phyloP scores from a whole-genome alignment of 2,797 vertebrate species.

The Lophius americanus region DNA sequence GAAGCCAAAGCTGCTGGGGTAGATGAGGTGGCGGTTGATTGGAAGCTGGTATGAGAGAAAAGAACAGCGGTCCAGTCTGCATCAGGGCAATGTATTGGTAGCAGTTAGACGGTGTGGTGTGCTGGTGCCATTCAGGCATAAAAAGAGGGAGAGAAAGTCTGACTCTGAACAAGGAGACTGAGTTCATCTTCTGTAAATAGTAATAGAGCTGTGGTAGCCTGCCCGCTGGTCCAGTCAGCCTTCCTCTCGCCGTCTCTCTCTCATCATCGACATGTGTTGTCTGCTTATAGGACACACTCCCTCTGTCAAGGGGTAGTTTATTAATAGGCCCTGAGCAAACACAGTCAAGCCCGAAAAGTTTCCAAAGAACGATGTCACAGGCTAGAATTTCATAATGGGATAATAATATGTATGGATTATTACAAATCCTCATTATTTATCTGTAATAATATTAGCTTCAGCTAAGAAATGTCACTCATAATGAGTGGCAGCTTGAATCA shows the following conservation, averaged over 20 bases:
- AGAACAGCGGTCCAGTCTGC: slow-evolving; percentile 37
- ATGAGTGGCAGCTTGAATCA: slow-evolving; percentile 63
- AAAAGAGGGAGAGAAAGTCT: slow-evolving; percentile 9
- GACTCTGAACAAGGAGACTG: slow-evolving; percentile 44
- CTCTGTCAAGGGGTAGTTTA: slow-evolving; percentile 78
- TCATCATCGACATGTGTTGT: slow-evolving; percentile 78
- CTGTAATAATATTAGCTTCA: slow-evolving; percentile 71
- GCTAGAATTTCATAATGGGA: slow-evolving; percentile 81
- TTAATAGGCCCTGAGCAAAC: slow-evolving; percentile 83
- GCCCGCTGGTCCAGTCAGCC: slow-evolving; percentile 38
- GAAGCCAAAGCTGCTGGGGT: slow-evolving; percentile 47
- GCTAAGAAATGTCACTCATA: slow-evolving; percentile 66
- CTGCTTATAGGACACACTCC: slow-evolving; percentile 73
- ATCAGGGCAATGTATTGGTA: slow-evolving; percentile 28
- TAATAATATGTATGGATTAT: slow-evolving; percentile 77
- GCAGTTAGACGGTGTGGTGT: slow-evolving; percentile 39
- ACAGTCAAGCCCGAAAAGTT: slow-evolving; percentile 78
- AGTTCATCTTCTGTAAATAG: slow-evolving; percentile 65
- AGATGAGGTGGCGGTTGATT: slow-evolving; percentile 60
- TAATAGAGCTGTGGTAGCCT: slow-evolving; percentile 58
- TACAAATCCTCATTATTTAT: slow-evolving; percentile 79
- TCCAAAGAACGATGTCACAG: slow-evolving; percentile 70
- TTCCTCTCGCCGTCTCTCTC: slow-evolving; percentile 46
- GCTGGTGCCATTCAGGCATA: slow-evolving; percentile 40
- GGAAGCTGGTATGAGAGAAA: slow-evolving; percentile 40